These are phyloP conservation scores for Rotaria magnacalcarata DNA, from an alignment of 2,888 invertebrate species.

Conservation along the genomic window DNA sequence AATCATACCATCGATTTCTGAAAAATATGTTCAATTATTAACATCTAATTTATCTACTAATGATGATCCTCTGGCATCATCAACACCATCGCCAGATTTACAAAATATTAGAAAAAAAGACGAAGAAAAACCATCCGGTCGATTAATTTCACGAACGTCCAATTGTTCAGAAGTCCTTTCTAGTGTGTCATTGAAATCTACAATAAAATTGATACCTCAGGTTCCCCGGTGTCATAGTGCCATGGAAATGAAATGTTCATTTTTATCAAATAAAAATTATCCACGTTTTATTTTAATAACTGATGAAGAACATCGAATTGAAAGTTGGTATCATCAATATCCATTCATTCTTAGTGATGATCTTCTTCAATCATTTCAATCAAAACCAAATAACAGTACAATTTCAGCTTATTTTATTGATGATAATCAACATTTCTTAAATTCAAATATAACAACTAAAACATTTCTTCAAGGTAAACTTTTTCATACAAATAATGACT, in stretches of 20 bases:
- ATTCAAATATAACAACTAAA: background rate
- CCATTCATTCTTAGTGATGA: conserved; percentile 27
- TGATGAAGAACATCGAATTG: conserved; percentile 31
- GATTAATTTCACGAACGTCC: background rate
- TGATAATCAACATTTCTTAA: background rate
- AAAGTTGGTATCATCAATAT: conserved; percentile 38
- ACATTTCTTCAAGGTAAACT: background rate
- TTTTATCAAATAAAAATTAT: background rate
- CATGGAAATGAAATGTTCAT: background rate
- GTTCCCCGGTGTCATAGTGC: background rate
- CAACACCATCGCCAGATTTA: background rate
- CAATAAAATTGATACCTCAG: background rate
- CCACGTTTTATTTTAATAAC: background rate
- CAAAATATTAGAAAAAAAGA: too few species aligned
- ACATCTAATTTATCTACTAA: background rate
- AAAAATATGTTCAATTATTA: background rate
- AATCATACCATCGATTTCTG: background rate
- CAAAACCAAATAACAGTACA: background rate
- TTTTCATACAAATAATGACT: conserved; percentile 13
- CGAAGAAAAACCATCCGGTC: background rate
- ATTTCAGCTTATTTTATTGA: conserved; percentile 27
- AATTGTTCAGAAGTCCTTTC: background rate
- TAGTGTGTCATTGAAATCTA: background rate
- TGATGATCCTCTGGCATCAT: background rate
- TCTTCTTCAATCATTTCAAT: background rate